These are phyloP conservation scores for Polylopha cassiicola DNA, from an alignment of 2,888 invertebrate species.

Conservation along the genomic window DNA sequence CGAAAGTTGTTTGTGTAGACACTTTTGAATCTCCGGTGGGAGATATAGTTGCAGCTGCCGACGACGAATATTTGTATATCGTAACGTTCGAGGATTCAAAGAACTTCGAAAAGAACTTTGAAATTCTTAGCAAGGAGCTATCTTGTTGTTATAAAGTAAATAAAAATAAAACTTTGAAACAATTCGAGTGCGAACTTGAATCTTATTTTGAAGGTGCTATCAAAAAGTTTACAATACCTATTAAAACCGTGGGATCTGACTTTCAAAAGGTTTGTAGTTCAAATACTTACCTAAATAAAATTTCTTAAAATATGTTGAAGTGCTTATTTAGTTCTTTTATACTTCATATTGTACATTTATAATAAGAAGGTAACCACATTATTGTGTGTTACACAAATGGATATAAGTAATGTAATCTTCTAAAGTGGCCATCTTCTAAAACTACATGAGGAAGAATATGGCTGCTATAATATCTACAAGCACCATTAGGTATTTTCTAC, in stretches of 20 bases:
- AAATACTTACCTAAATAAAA: too few species aligned
- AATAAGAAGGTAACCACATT: too few species aligned
- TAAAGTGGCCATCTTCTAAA: too few species aligned
- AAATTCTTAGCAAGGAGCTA: constrained; percentile 36
- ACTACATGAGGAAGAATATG: too few species aligned
- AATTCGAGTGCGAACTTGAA: constrained; percentile 42
- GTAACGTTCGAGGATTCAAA: constrained; percentile 55
- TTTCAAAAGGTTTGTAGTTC: constrained; percentile 63
- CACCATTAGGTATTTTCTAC: too few species aligned
- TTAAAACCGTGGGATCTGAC: constrained; percentile 58
- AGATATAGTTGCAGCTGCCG: constrained; percentile 48
- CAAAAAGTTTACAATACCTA: constrained; percentile 50
- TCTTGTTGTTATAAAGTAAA: constrained; percentile 40
- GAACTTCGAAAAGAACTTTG: constrained; percentile 46
- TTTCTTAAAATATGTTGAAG: too few species aligned
- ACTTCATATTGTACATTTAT: too few species aligned
- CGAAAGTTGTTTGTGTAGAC: constrained; percentile 31
- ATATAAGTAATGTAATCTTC: too few species aligned
- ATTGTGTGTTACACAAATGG: too few species aligned
- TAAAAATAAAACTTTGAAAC: constrained; percentile 42
- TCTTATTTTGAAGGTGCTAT: constrained; percentile 52
- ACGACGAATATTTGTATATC: constrained; percentile 49
- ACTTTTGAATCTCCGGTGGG: constrained; percentile 51
- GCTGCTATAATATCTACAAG: too few species aligned
- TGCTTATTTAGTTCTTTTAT: too few species aligned